A percentile compares a stretch with the other conserved stretches of the same genome.
Evolutionary conservation across 2,888 invertebrate species (phyloP).

Genomic region (Diloba caeruleocephala): DNA sequence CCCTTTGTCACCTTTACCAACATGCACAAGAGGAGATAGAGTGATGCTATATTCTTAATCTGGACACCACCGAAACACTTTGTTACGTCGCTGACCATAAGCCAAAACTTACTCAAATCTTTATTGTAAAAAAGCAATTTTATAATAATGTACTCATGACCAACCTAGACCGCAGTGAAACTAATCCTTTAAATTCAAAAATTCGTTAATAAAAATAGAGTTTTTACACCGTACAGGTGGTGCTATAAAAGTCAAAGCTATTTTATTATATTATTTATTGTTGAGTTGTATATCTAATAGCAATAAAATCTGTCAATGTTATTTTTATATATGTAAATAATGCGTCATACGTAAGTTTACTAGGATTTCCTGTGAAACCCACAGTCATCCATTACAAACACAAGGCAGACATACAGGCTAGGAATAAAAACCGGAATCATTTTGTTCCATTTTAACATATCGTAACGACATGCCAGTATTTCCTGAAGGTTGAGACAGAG

Average conservation of each 20-base stretch:
- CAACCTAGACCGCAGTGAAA: background rate
- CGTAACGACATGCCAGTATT: too few species aligned
- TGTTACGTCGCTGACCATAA: too few species aligned
- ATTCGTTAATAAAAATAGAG: conserved; percentile 15
- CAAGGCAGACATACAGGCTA: conserved; percentile 4
- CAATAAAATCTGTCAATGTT: conserved; percentile 9
- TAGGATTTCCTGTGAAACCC: conserved; percentile 18
- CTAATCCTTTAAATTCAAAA: conserved; percentile 13
- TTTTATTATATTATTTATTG: conserved; percentile 16
- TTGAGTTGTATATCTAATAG: conserved; percentile 7
- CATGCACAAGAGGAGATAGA: too few species aligned
- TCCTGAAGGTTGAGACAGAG: too few species aligned
- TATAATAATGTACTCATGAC: background rate
- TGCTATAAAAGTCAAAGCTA: conserved; percentile 11
- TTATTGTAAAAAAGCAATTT: too few species aligned
- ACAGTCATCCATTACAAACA: background rate
- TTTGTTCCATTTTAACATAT: too few species aligned
- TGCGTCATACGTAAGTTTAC: conserved; percentile 10
- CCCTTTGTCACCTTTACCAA: too few species aligned
- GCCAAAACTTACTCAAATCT: too few species aligned
- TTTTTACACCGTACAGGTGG: conserved; percentile 45
- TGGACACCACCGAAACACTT: too few species aligned
- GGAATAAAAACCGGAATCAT: conserved; percentile 1
- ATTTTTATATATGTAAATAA: conserved; percentile 1
- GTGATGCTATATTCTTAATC: too few species aligned